Conservation (phyloP, 2,797 vertebrate genomes). For the Graptemys geographica region DNA sequence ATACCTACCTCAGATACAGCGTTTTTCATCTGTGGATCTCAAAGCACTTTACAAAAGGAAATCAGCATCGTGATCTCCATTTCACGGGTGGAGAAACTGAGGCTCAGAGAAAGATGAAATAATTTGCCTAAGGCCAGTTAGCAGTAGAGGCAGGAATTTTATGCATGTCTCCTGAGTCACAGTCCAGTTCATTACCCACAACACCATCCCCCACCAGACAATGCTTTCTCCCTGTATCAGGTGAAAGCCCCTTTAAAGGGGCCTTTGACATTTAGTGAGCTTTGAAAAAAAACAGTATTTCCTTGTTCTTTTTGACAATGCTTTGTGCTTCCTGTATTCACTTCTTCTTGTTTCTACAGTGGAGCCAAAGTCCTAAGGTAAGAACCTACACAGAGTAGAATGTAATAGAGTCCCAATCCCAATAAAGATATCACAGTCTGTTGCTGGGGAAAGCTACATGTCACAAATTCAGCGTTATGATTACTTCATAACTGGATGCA, state of each 20-base stretch:
- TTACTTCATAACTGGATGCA: constrained; percentile 53
- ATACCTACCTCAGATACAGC: not conserved
- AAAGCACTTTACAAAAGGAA: not conserved
- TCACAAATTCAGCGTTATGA: constrained; percentile 49
- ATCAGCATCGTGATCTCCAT: not conserved
- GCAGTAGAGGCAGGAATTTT: not conserved
- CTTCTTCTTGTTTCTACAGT: constrained; percentile 42
- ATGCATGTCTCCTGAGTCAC: not conserved
- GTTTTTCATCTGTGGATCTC: not conserved
- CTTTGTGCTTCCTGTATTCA: not conserved
- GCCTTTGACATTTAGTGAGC: not conserved
- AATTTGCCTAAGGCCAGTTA: not conserved
- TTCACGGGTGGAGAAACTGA: not conserved
- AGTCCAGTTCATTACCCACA: not conserved
- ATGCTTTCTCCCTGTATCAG: not conserved
- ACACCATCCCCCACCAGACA: not conserved
- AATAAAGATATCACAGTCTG: constrained; percentile 30
- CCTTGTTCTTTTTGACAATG: not conserved
- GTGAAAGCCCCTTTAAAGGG: not conserved
- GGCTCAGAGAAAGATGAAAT: not conserved
- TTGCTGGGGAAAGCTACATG: constrained; percentile 72
- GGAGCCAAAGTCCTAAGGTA: constrained; percentile 38
- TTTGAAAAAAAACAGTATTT: not conserved
- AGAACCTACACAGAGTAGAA: not conserved
- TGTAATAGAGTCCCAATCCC: not conserved